Evolutionary conservation across 2,113 vertebrate genomes (phyloP).

Genomic region (Lophius piscatorius): DNA sequence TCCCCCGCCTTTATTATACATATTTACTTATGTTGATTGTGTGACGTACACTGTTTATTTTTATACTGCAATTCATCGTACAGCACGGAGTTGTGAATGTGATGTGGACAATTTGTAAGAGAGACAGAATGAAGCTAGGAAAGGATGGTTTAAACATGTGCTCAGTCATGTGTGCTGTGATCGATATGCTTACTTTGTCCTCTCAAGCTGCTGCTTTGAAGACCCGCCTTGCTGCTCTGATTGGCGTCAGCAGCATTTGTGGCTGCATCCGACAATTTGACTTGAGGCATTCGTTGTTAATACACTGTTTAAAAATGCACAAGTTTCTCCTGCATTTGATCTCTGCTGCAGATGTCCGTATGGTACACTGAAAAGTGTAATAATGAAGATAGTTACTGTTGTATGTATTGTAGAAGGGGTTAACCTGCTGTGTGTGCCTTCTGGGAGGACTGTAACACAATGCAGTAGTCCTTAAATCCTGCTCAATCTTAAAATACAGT

Average conservation of each 20-base stretch:
- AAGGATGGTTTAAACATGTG: slow-evolving; percentile 64
- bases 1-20: slow-evolving; percentile 9
- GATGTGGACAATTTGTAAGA: slow-evolving; percentile 34
- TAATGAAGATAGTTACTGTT: slow-evolving; percentile 71
- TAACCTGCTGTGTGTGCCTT: slow-evolving; percentile 68
- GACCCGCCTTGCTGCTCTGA: slow-evolving; percentile 43
- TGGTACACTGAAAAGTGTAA: slow-evolving; percentile 58
- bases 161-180: slow-evolving; percentile 68
- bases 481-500: slow-evolving; percentile 3
- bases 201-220: slow-evolving; percentile 57
- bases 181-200: slow-evolving; percentile 64
- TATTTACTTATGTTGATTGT: slow-evolving; percentile 7
- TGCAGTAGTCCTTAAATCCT: slow-evolving; percentile 30
- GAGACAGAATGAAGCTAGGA: slow-evolving; percentile 7
- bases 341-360: slow-evolving; percentile 45
- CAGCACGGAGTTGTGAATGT: slow-evolving; percentile 6
- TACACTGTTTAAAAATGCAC: slow-evolving; percentile 24
- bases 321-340: slow-evolving; percentile 38
- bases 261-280: slow-evolving; percentile 36
- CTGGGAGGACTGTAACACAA: slow-evolving; percentile 48
- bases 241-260: slow-evolving; percentile 51
- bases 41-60: background rate
- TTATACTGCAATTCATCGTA: slow-evolving; percentile 1
- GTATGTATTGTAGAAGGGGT: slow-evolving; percentile 72
- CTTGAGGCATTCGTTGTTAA: slow-evolving; percentile 32